Evolutionary conservation across 2,888 invertebrate species (phyloP), one percentile per base, ranked within the genome.

Genomic region (Asteroscopus sphinx): DNA sequence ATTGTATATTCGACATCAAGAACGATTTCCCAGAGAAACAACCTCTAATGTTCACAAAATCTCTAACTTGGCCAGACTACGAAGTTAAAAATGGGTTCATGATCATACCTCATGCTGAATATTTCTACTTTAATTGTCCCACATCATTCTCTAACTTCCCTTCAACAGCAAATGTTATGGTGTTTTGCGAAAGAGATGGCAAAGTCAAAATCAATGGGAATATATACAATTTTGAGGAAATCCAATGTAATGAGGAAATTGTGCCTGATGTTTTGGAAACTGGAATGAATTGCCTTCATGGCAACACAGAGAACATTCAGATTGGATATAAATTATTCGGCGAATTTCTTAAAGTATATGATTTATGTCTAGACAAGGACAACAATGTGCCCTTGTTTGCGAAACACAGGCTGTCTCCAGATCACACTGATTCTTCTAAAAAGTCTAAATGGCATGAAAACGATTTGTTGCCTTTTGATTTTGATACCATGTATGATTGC

Each of bases 311-410:
- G 66, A 55, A 36, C 11, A 5, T 86, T 0, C 60, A 77, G 33
- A 57, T 90, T 13, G 85, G 82, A 2, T 89, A 74, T 42, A 53
- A 65, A 25, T 2, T 70, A 1, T 7, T 37, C 2, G 44, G 15
- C 2, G 30, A 40, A 13, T 76, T 80, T 33, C 21, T 79, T 2
- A 62, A 67, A 12, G 79, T 85, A 0, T 91, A 82, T 28, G 78
- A 84, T 48, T 71, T 88, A 3, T 91, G 91, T 40, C 28, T 83
- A 0, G 79, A 87, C 47, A 76, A 63, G 21, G 28, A 39, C 0
- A 76, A 67, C 0, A 79, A 80, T 15, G 39, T 71, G 1, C 82
- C 88, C 1, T 35, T 86, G 11, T 89, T 78, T 45, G 48, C 81
- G 0, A 80, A 75, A 52, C 76, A 84, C 3, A 53, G 15, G 0